Evolutionary conservation across 2,888 invertebrate species (phyloP), one percentile per base, ranked within the genome.

Genomic region (Drosophila kuntzei): DNA sequence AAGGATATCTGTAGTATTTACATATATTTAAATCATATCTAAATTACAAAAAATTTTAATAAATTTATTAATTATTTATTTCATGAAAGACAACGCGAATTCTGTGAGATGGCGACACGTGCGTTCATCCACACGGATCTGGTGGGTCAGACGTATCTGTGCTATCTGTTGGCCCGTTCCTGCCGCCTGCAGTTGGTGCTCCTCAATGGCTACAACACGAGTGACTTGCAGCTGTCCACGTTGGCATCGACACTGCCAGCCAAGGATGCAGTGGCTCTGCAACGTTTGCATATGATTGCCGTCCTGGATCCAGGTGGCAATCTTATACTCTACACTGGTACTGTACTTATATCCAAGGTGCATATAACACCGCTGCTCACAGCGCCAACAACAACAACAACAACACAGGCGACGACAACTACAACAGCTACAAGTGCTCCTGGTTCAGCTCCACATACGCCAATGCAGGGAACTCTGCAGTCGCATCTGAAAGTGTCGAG

Each of bases 41-140:
- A 25, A 6, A 7, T 6, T 25, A 25, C 25, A 25, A 25, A 25
- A 25, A 25, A 25, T 5, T 6, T 25, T 25, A 25, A 6, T 22
- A 22, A 22, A n/a, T n/a, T 22, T 6, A 25, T 25, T 25, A 1
- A 25, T 25, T 9, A 9, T 27, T 1, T 27, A n/a, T 27, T 14
- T 1, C 9, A 2, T 41, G 44, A 1, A 41, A 91, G 90, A 65
- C 92, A 88, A 72, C 93, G 94, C 80, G 93, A 94, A 79, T 89
- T 90, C 86, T 82, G 93, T 79, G 94, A 95, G 70, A 93, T 94
- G 69, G 95, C 96, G 6, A 93, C 94, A 0, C 96, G 96, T 87
- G 96, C 96, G 0, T 98, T 98, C 84, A 91, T 98, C 25, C 96
- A 96, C 53, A 95, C 95, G n/a, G 98, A 98, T 93, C 93, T 98